These are phyloP conservation scores for Chionoecetes opilio DNA, from an alignment of 1,140 invertebrate genomes.

Conservation along the genomic window DNA sequence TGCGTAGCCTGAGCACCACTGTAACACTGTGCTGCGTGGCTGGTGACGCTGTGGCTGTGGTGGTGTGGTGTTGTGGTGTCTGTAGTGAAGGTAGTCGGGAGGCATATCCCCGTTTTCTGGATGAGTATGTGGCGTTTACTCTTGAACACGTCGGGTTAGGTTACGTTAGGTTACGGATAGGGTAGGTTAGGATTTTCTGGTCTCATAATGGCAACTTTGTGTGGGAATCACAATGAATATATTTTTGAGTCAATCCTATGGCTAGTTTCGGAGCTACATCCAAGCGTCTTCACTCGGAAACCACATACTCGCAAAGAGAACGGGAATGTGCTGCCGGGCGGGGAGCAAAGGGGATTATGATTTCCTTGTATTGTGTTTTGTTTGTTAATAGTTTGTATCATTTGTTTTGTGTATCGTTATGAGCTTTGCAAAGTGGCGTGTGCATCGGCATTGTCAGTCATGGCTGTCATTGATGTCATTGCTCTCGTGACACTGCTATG, in stretches of 20 bases:
- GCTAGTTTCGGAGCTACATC: too few species aligned
- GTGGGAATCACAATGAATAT: too few species aligned
- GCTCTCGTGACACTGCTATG: background rate
- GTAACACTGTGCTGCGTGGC: background rate
- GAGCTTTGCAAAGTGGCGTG: background rate
- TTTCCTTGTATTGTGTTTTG: background rate
- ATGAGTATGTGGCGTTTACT: too few species aligned
- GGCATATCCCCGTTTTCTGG: too few species aligned
- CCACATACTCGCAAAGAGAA: too few species aligned
- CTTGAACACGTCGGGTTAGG: too few species aligned
- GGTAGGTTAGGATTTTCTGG: too few species aligned
- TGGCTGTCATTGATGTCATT: background rate
- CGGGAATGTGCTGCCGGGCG: too few species aligned
- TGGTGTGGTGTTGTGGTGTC: background rate
- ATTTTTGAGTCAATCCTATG: too few species aligned
- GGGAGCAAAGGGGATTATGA: background rate
- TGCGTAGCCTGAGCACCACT: background rate
- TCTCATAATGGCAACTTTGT: too few species aligned
- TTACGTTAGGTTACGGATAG: too few species aligned
- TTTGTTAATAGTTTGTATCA: background rate
- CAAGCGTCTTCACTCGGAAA: too few species aligned
- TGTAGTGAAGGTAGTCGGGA: background rate
- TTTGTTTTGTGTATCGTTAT: background rate
- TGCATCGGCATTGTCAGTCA: background rate
- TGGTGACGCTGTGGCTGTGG: background rate